Percentiles rank a stretch among this genome's conserved stretches.
phyloP scores from a whole-genome alignment of 2,113 vertebrate species.

The Pseudopipra pipra region DNA sequence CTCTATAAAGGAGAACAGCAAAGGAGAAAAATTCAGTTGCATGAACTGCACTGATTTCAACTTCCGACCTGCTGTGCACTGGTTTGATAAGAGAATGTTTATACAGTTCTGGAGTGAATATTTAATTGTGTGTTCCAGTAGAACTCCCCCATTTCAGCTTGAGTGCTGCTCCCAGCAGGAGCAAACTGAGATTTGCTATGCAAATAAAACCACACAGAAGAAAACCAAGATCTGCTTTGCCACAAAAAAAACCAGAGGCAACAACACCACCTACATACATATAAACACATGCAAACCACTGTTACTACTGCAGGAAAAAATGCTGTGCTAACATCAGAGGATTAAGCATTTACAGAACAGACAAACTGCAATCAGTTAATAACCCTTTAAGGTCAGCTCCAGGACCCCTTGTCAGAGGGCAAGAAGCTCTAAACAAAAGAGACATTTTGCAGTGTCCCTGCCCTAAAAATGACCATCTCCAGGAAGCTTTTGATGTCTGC shows the following conservation, averaged over 20 bases:
- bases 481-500: background rate
- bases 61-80: background rate
- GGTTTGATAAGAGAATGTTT: constrained; percentile 31
- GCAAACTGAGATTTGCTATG: background rate
- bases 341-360: background rate
- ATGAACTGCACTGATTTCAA: background rate
- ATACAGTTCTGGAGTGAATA: background rate
- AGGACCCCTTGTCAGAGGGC: background rate
- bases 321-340: background rate
- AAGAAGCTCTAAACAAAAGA: background rate
- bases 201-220: background rate
- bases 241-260: background rate
- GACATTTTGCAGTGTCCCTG: background rate
- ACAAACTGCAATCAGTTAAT: background rate
- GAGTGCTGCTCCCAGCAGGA: background rate
- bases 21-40: background rate
- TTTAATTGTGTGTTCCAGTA: background rate
- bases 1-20: background rate
- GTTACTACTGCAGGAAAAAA: background rate
- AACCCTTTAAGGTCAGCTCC: background rate
- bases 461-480: background rate
- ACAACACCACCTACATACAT: background rate
- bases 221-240: background rate
- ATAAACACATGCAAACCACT: background rate
- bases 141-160: background rate